Evolutionary conservation across 2,113 vertebrate species (phyloP).

Genomic region (Probosciger aterrimus): DNA sequence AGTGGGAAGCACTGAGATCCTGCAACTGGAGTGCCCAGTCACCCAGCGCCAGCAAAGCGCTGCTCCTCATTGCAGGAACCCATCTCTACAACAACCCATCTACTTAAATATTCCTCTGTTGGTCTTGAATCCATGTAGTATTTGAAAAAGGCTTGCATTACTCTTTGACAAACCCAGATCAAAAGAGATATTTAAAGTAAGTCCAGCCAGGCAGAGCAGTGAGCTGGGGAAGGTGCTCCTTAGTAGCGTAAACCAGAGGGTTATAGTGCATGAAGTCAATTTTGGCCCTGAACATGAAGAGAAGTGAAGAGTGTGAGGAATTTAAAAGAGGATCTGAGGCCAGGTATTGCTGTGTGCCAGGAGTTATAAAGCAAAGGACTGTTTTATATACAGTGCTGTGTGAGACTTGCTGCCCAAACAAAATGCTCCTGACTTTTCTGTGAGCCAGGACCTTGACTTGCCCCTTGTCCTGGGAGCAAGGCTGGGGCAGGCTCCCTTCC

Average conservation of each 20-base stretch:
- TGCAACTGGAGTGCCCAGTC: neutral
- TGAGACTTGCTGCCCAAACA: neutral
- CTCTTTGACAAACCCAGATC: neutral
- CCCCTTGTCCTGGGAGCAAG: neutral
- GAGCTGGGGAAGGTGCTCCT: neutral
- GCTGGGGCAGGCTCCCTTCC: neutral
- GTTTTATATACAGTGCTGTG: neutral
- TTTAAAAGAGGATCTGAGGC: conserved; percentile 17
- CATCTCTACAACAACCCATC: neutral
- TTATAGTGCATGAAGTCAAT: neutral
- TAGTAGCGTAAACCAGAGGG: neutral
- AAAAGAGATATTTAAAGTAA: neutral
- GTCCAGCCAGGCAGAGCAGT: neutral
- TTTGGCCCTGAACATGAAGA: neutral
- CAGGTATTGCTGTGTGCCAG: neutral
- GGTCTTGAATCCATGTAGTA: neutral
- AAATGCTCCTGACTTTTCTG: neutral
- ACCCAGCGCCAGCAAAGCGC: neutral
- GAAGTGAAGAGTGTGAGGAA: conserved; percentile 8
- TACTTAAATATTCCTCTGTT: neutral
- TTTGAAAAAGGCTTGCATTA: neutral
- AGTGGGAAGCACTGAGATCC: neutral
- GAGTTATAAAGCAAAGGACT: neutral
- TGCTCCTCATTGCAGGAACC: neutral
- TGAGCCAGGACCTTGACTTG: neutral